These are phyloP conservation scores for Anguilla megastoma DNA, from an alignment of 2,797 vertebrate species.

Conservation along the genomic window DNA sequence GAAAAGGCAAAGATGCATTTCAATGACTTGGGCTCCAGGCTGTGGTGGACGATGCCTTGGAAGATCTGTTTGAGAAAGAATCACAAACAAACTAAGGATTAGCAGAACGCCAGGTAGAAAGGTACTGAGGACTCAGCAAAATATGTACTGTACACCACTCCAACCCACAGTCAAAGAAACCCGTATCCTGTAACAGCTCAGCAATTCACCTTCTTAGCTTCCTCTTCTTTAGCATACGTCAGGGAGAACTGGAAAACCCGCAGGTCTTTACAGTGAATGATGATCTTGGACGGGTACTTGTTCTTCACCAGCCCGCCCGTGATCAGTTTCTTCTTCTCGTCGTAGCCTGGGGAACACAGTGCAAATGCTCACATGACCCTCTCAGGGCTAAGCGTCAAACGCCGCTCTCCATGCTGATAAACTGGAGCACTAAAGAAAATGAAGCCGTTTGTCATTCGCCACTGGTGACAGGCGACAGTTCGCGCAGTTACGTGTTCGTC, in stretches of 20 bases:
- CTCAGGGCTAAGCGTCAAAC: background rate
- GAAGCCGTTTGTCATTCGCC: background rate
- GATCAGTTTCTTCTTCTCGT: constrained; percentile 83
- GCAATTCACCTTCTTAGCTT: constrained; percentile 79
- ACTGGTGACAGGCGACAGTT: background rate
- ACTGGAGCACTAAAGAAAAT: background rate
- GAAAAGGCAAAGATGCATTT: constrained; percentile 86
- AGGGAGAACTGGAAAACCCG: constrained; percentile 84
- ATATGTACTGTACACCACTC: background rate
- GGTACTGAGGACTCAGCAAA: constrained; percentile 24
- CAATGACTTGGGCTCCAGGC: constrained; percentile 78
- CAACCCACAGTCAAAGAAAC: background rate
- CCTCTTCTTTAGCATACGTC: constrained; percentile 83
- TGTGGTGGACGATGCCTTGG: constrained; percentile 83
- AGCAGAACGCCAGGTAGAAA: background rate
- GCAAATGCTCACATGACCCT: background rate
- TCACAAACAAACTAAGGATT: constrained; percentile 16
- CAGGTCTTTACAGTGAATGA: constrained; percentile 86
- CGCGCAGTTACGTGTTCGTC: background rate
- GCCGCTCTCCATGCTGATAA: background rate
- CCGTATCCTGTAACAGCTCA: background rate
- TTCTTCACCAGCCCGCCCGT: constrained; percentile 70
- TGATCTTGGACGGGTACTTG: constrained; percentile 81
- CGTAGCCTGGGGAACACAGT: constrained; percentile 51
- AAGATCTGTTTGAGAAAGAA: constrained; percentile 76